Evolutionary conservation across 2,888 invertebrate genomes (phyloP).

Genomic region (Lasioglossum malachurum): DNA sequence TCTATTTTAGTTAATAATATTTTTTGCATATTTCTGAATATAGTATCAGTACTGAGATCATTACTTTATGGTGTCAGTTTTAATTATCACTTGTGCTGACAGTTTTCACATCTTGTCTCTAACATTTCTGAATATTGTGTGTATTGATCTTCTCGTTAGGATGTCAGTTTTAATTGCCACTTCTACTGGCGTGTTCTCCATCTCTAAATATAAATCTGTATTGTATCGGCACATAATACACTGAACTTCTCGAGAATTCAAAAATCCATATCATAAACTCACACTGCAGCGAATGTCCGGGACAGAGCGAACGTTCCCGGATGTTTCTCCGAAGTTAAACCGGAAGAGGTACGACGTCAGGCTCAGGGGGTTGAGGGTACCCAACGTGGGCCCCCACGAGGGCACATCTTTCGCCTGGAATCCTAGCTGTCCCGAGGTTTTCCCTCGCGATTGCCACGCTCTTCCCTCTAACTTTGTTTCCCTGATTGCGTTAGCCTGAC

Average conservation of each 20-base stretch:
- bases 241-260: not conserved
- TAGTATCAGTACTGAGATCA: not conserved
- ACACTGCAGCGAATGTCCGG: not conserved
- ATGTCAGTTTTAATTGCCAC: not conserved
- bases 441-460: not conserved
- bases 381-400: not conserved
- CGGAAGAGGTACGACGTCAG: not conserved
- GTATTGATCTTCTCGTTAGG: not conserved
- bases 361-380: not conserved
- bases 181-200: not conserved
- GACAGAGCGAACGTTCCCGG: not conserved
- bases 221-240: not conserved
- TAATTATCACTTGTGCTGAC: not conserved
- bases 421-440: not conserved
- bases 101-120: not conserved
- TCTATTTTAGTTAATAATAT: not conserved
- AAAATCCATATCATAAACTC: not conserved
- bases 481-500: constrained; percentile 12
- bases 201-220: not conserved
- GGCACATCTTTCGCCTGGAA: not conserved
- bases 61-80: not conserved
- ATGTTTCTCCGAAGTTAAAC: not conserved
- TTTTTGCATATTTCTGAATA: not conserved
- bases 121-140: not conserved
- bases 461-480: constrained; percentile 3